A percentile compares a stretch with the other conserved stretches of the same genome.
phyloP scores from a whole-genome alignment of 2,797 vertebrate species.

The Ctenochaetus hawaiiensis region DNA sequence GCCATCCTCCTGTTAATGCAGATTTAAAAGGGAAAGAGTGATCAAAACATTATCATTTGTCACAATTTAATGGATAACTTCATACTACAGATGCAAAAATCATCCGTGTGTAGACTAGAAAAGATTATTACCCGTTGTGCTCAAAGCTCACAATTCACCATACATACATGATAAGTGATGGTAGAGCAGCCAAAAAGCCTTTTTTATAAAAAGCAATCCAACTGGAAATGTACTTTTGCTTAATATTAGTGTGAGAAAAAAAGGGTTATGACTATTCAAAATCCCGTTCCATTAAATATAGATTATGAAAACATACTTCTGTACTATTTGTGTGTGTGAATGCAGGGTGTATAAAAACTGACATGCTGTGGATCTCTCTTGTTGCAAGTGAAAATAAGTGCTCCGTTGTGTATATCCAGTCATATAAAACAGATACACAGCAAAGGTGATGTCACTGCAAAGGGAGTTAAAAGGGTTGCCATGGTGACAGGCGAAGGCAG shows the following conservation, averaged over 20 bases:
- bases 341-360: not conserved
- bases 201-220: not conserved
- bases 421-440: conserved; percentile 44
- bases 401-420: conserved; percentile 17
- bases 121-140: not conserved
- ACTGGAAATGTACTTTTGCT: not conserved
- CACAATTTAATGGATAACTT: not conserved
- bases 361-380: not conserved
- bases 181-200: not conserved
- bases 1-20: not conserved
- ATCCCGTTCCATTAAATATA: conserved; percentile 14
- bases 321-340: not conserved
- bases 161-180: too few species aligned
- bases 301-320: not conserved
- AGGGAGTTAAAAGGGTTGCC: conserved; percentile 73
- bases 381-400: conserved; percentile 28
- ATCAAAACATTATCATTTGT: not conserved
- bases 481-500: conserved; percentile 68
- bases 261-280: not conserved
- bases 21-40: not conserved
- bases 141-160: not conserved
- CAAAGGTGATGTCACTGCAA: conserved; percentile 70
- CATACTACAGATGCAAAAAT: not conserved
- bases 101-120: not conserved
- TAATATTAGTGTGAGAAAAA: not conserved